A percentile compares a stretch with the other conserved stretches of the same genome.
Conservation (phyloP, 2,113 vertebrate species). For the Platichthys flesus region DNA sequence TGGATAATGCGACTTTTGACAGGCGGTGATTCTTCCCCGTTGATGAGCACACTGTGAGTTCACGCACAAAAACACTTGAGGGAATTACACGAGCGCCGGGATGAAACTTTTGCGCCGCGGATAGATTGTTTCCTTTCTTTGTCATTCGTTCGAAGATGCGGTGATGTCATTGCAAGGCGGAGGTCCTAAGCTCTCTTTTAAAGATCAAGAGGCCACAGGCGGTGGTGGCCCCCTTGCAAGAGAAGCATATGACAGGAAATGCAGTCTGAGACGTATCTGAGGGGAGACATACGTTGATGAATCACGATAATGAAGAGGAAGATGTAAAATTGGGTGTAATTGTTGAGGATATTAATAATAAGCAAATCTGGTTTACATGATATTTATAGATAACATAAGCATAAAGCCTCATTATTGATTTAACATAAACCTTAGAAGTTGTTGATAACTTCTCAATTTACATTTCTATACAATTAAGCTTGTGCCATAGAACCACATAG, state of each 20-base stretch:
- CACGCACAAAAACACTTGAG: constrained; percentile 58
- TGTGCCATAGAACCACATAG: no score
- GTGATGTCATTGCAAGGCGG: constrained; percentile 54
- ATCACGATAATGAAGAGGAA: neutral
- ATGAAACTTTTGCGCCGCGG: constrained; percentile 58
- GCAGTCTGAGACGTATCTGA: constrained; percentile 22
- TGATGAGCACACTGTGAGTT: constrained; percentile 67
- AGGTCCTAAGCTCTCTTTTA: constrained; percentile 41
- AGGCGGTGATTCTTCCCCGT: constrained; percentile 57
- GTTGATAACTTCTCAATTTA: no score
- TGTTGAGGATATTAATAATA: neutral
- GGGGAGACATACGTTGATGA: constrained; percentile 14
- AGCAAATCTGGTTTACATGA: neutral
- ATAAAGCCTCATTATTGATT: neutral
- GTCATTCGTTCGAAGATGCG: constrained; percentile 47
- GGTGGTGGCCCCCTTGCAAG: constrained; percentile 57
- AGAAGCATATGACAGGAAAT: constrained; percentile 35
- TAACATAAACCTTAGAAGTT: neutral
- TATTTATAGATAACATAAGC: neutral
- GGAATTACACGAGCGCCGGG: constrained; percentile 67
- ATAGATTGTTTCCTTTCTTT: constrained; percentile 58
- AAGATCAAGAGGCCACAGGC: constrained; percentile 70
- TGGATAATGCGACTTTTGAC: constrained; percentile 53
- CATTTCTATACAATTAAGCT: no score
- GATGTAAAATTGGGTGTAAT: neutral